Base-by-base conservation (phyloP, 1,140 invertebrate genomes). In the Paracyclopina nana region DNA sequence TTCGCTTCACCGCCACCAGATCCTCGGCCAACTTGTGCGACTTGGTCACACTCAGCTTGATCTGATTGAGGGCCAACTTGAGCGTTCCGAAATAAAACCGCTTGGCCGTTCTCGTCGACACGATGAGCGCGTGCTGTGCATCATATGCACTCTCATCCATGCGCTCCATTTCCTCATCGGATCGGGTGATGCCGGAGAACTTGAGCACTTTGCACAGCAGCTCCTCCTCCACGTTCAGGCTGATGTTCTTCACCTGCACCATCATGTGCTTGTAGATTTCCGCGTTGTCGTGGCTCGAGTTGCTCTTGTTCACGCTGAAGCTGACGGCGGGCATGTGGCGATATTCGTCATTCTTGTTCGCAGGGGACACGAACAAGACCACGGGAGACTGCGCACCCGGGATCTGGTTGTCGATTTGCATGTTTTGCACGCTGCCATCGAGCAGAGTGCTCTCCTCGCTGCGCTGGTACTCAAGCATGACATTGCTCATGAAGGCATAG, bases 321-420 rank as follows among this genome's bases (percentile, higher is more conserved):
- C 63, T 59, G 6, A 72, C 53, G 14, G 69, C 68, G 14, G 68
- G 67, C 1, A 63, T 49, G 50, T 62, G 55, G 6, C 58, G 49
- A 11, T 55, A 53, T 6, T 61, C 60, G 11, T 72, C 67, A 38
- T 56, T 56, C 54, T 66, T 59, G 2, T 60, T 61, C 18, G 58
- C 55, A 1, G 68, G 67, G 0, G 72, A 70, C 4, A 82, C 77
- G 62, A 80, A 84, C 34, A 92, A 64, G 41, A 91, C 67, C 9
- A 88, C 79, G 11, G 81, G 79, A 60, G 78, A 80, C 50, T 79
- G 75, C 0, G 85, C 77, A 58, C 85, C 82, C 53, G 84, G 72
- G 34, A 96, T 59, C 68, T 87, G 87, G 72, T 94, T 94, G 63
- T 95, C 77, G 53, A 72, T 63, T 70, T 92, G 87, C 57, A 94